Conservation (phyloP, 2,797 vertebrate genomes). For the Chloroceryle amazona region DNA sequence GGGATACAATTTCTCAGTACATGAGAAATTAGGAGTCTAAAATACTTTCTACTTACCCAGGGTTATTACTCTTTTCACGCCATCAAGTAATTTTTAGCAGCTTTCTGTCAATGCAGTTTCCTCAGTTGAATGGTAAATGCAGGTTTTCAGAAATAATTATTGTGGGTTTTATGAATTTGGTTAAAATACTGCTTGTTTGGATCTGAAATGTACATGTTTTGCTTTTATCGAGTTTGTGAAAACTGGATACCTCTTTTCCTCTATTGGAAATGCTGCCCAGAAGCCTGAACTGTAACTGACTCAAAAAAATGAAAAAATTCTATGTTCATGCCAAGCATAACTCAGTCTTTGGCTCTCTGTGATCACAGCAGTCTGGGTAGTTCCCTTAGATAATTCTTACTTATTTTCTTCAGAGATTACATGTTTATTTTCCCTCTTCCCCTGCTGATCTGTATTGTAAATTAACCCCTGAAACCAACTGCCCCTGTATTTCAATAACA, state of each 20-base stretch:
- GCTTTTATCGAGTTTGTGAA: neutral
- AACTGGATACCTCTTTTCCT: neutral
- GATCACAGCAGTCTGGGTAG: neutral
- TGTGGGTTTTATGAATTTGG: neutral
- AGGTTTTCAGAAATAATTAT: neutral
- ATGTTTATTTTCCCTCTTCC: neutral
- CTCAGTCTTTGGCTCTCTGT: neutral
- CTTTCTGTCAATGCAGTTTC: neutral
- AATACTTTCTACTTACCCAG: neutral
- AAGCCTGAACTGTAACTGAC: neutral
- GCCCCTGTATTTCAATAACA: neutral
- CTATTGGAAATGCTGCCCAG: neutral
- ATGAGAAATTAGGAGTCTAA: neutral
- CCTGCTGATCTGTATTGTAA: neutral
- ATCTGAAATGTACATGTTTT: neutral
- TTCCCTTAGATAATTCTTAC: conserved; percentile 14
- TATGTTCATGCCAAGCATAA: neutral
- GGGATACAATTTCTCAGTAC: neutral
- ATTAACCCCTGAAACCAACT: neutral
- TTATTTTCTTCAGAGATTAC: conserved; percentile 25
- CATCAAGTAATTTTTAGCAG: neutral
- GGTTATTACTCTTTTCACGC: neutral
- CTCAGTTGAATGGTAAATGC: neutral
- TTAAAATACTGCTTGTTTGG: neutral
- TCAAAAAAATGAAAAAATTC: neutral